Evolutionary conservation across 2,888 invertebrate genomes (phyloP), one percentile per base, ranked within the genome.

Genomic region (Melangyna quadrimaculata): DNA sequence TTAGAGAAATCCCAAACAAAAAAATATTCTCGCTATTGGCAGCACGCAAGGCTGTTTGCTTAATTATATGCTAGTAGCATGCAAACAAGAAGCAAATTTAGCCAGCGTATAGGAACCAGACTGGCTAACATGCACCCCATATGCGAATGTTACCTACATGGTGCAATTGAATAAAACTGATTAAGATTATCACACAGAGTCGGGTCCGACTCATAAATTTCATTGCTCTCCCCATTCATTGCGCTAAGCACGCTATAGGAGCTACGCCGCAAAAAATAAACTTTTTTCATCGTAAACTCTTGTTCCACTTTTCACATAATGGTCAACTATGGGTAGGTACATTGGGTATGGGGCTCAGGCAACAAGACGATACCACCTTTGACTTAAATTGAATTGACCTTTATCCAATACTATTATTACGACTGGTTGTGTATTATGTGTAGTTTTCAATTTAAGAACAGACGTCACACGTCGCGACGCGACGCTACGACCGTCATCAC

Each of bases 321-420:
- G 40, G 43, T 45, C 59, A 29, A 45, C 48, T 43, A n/a, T 22
- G 10, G 8, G n/a, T n/a, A n/a, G n/a, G n/a, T n/a, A n/a, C n/a
- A n/a, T n/a, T n/a, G n/a, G n/a, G n/a, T n/a, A n/a, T n/a, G 29
- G 32, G 14, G 32, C 19, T 45, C 0, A 43, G 29, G 27, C 45
- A 51, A 67, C 22, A 51, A 51, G 35, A 24, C 35, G 32, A 19
- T 35, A 80, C 81, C 48, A 80, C 81, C 72, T 81, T 57, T 78
- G 81, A 35, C 73, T 81, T 74, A 72, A 81, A 86, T 86, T 86
- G 81, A 81, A 86, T 81, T 73, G 86, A 86, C 86, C 81, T 77
- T 73, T 74, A 61, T 22, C 12, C 35, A 69, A 59, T 37, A 53
- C 24, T 35, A 45, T 53, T 7, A 59, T 40, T 29, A 24, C 40